phyloP scores from a whole-genome alignment of 2,797 vertebrate species.

The Cephalopachus bancanus region DNA sequence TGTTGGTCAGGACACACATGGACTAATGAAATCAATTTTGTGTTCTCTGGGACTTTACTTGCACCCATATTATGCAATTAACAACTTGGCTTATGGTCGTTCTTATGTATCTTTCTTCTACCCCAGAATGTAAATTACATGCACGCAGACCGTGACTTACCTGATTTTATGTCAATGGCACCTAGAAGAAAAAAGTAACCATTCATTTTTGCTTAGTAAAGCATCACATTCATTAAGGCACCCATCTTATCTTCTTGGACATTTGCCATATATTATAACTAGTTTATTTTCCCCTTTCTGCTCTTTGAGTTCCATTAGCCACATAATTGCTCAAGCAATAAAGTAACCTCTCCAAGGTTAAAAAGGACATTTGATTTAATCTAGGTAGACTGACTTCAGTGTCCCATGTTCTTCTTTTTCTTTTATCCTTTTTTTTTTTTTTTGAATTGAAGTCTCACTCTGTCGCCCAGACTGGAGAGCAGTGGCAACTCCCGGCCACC shows the following conservation, averaged over 20 bases:
- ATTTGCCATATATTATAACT: slow-evolving; percentile 8
- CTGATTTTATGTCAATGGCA: slow-evolving; percentile 52
- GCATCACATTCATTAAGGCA: slow-evolving; percentile 63
- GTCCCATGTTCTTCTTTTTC: not conserved
- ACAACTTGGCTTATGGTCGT: slow-evolving; percentile 30
- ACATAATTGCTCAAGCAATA: slow-evolving; percentile 7
- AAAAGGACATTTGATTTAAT: not conserved
- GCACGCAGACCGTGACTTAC: slow-evolving; percentile 21
- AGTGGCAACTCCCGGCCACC: no score
- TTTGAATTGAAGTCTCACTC: no score
- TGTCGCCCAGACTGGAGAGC: no score
- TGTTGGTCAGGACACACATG: slow-evolving; percentile 65
- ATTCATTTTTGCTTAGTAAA: slow-evolving; percentile 75
- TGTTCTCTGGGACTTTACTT: slow-evolving; percentile 53
- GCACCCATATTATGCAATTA: slow-evolving; percentile 48
- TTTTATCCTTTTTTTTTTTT: no score
- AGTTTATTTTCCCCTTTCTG: slow-evolving; percentile 19
- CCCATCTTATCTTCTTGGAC: not conserved
- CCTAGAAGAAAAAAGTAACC: slow-evolving; percentile 28
- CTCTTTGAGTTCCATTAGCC: not conserved
- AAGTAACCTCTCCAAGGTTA: slow-evolving; percentile 6
- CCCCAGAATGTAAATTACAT: slow-evolving; percentile 9
- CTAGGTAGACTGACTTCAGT: not conserved
- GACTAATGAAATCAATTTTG: slow-evolving; percentile 64
- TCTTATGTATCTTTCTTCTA: slow-evolving; percentile 51